Evolutionary conservation across 2,797 vertebrate species (phyloP).

Genomic region (Mycteria americana): DNA sequence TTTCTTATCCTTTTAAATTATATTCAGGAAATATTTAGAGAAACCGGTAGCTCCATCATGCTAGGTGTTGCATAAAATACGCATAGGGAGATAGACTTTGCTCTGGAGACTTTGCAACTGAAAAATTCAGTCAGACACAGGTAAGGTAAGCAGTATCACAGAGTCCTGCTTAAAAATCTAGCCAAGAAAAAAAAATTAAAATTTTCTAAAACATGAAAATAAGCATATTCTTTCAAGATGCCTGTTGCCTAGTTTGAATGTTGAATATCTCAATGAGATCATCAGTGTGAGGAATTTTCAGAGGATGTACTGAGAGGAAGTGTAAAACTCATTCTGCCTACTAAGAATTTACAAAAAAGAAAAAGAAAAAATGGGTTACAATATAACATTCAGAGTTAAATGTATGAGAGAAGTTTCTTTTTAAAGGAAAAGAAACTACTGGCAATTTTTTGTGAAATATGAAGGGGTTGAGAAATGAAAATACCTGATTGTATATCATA

Average conservation of each 20-base stretch:
- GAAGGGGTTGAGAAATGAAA: not conserved
- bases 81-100: not conserved
- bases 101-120: not conserved
- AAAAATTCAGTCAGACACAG: not conserved
- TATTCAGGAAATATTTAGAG: not conserved
- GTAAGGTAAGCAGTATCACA: not conserved
- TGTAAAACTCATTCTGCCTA: not conserved
- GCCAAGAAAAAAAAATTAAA: not conserved
- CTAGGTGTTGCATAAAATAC: not conserved
- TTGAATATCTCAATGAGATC: not conserved
- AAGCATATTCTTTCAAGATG: not conserved
- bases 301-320: not conserved
- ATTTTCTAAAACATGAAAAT: not conserved
- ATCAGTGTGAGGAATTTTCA: not conserved
- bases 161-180: not conserved
- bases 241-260: not conserved
- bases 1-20: not conserved
- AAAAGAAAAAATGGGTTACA: not conserved
- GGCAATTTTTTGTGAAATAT: not conserved
- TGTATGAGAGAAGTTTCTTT: not conserved
- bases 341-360: not conserved
- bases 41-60: not conserved
- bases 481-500: not conserved
- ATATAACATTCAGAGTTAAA: not conserved
- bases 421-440: not conserved